Evolutionary conservation across 2,888 invertebrate genomes (phyloP).

Genomic region (Calliscelio sp.): DNA sequence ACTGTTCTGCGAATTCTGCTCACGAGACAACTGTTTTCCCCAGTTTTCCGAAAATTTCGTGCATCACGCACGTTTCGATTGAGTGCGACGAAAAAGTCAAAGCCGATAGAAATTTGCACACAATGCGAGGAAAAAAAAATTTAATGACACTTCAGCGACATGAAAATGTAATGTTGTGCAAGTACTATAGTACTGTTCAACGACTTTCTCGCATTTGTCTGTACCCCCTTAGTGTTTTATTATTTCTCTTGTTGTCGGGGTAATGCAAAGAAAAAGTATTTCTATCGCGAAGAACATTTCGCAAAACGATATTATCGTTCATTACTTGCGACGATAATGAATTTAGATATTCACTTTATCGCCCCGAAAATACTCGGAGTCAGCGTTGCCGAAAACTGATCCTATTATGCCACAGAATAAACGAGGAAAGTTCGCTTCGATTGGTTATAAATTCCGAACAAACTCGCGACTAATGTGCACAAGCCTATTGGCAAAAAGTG

Average conservation of each 20-base stretch:
- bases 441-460: slow-evolving; percentile 67
- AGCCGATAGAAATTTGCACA: neutral
- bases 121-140: too few relatives aligned
- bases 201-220: slow-evolving; percentile 18
- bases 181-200: neutral
- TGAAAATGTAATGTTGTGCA: slow-evolving; percentile 39
- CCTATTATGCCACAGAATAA: slow-evolving; percentile 67
- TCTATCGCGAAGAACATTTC: slow-evolving; percentile 26
- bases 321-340: slow-evolving; percentile 54
- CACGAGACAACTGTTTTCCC: slow-evolving; percentile 42
- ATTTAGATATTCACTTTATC: slow-evolving; percentile 65
- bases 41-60: slow-evolving; percentile 26
- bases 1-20: slow-evolving; percentile 60
- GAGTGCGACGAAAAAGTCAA: slow-evolving; percentile 10
- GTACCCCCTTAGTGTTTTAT: neutral
- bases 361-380: slow-evolving; percentile 46
- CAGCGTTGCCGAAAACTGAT: slow-evolving; percentile 62
- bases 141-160: slow-evolving; percentile 36
- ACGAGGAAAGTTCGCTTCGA: slow-evolving; percentile 71
- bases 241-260: neutral
- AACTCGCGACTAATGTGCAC: slow-evolving; percentile 68
- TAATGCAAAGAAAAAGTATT: slow-evolving; percentile 38
- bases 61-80: slow-evolving; percentile 16
- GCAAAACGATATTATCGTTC: slow-evolving; percentile 28
- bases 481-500: slow-evolving; percentile 64